Evolutionary conservation across 2,113 vertebrate species (phyloP).

Genomic region (Nyctibius bracteatus): DNA sequence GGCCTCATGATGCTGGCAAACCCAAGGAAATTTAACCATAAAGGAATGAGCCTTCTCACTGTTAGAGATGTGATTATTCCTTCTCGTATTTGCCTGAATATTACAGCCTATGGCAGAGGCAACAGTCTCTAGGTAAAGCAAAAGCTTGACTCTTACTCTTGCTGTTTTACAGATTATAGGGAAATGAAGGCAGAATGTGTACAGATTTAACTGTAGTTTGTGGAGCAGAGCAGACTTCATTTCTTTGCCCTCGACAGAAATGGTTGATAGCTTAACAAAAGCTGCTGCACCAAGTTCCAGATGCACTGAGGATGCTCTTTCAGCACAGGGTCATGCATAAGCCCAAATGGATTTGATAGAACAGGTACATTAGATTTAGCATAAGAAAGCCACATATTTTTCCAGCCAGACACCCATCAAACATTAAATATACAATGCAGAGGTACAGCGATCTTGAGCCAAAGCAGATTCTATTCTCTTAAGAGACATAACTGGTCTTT

Average conservation of each 20-base stretch:
- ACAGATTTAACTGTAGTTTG: neutral
- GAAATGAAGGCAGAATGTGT: neutral
- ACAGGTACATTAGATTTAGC: neutral
- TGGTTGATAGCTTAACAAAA: neutral
- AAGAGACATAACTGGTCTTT: neutral
- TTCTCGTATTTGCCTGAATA: neutral
- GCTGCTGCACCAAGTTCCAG: neutral
- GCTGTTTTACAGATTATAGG: neutral
- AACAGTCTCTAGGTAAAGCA: neutral
- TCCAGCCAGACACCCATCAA: neutral
- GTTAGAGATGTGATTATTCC: neutral
- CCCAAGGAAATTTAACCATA: neutral
- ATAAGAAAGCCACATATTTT: neutral
- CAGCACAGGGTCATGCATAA: neutral
- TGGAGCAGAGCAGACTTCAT: neutral
- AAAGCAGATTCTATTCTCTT: neutral
- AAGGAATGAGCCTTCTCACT: neutral
- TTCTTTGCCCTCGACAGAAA: neutral
- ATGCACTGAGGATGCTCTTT: neutral
- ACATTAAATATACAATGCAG: neutral
- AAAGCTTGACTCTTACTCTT: neutral
- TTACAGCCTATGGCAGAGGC: neutral
- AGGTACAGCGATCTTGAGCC: neutral
- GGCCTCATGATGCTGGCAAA: neutral
- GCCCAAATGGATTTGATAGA: neutral